Evolutionary conservation across 2,113 vertebrate species (phyloP).

Genomic region (Gallinago jamesoni): DNA sequence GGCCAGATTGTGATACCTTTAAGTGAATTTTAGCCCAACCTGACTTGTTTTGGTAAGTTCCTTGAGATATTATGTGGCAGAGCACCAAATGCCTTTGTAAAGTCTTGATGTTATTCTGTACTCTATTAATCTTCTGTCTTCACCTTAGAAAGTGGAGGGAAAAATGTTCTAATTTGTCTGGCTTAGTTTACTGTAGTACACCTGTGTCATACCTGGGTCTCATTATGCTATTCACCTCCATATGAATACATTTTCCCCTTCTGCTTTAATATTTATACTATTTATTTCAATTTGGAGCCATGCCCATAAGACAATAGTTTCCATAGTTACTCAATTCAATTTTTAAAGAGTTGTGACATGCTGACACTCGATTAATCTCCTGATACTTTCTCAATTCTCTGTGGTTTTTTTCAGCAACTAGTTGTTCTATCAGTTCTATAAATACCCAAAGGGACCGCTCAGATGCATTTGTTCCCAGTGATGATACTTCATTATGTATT

Average conservation of each 20-base stretch:
- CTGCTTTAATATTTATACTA: not conserved
- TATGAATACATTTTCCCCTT: not conserved
- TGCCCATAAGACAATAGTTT: slow-evolving; percentile 7
- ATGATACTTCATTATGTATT: slow-evolving; percentile 17
- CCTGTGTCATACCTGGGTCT: not conserved
- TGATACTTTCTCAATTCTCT: slow-evolving; percentile 20
- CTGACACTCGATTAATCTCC: slow-evolving; percentile 5
- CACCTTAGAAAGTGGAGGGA: not conserved
- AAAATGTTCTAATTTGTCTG: not conserved
- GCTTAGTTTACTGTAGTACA: not conserved
- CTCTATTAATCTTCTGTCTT: not conserved
- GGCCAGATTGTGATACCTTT: not conserved
- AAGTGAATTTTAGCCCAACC: not conserved
- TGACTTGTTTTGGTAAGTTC: not conserved
- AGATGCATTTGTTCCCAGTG: not conserved
- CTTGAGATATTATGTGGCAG: not conserved
- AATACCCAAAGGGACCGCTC: slow-evolving; percentile 9
- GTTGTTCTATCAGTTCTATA: slow-evolving; percentile 3
- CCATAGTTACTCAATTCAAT: slow-evolving; percentile 6
- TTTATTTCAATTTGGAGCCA: slow-evolving; percentile 2
- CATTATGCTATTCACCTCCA: not conserved
- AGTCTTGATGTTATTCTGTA: not conserved
- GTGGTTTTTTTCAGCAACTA: not conserved
- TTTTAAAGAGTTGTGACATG: slow-evolving; percentile 17
- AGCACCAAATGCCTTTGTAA: not conserved